Conservation (phyloP, 2,797 vertebrate genomes). For the Muscicapa striata region DNA sequence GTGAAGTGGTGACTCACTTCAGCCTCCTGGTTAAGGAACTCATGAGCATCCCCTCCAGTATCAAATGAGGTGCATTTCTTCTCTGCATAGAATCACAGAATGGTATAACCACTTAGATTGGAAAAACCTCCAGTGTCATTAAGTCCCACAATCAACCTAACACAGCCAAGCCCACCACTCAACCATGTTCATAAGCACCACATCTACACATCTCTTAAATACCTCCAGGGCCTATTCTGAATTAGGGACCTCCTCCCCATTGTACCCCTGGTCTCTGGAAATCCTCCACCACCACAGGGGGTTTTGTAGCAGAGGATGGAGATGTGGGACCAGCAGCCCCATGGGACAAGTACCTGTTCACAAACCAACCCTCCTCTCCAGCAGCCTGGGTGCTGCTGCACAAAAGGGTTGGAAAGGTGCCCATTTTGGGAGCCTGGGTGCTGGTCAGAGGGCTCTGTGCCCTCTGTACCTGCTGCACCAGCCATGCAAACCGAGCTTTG, state of each 20-base stretch:
- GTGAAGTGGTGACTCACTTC: constrained; percentile 6
- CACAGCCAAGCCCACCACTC: not conserved
- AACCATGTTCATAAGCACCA: not conserved
- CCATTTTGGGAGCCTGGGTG: not conserved
- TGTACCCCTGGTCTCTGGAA: not conserved
- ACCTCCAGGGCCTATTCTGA: not conserved
- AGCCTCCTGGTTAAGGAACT: not conserved
- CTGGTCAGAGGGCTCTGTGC: not conserved
- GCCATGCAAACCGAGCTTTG: not conserved
- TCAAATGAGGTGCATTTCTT: not conserved
- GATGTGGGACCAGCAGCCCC: not conserved
- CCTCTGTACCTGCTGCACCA: not conserved
- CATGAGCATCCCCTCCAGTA: not conserved
- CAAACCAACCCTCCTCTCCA: not conserved
- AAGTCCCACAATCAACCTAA: not conserved
- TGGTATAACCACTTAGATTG: not conserved
- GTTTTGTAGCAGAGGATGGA: not conserved
- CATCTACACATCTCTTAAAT: not conserved
- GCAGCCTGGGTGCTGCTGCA: not conserved
- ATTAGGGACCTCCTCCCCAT: not conserved
- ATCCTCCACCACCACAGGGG: not conserved
- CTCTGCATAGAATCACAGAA: not conserved
- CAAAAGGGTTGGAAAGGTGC: not conserved
- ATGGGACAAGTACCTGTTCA: not conserved
- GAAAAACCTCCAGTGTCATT: not conserved